Evolutionary conservation across 2,113 vertebrate genomes (phyloP), one percentile per base, ranked within the genome.

Genomic region (Phodopus roborovskii): DNA sequence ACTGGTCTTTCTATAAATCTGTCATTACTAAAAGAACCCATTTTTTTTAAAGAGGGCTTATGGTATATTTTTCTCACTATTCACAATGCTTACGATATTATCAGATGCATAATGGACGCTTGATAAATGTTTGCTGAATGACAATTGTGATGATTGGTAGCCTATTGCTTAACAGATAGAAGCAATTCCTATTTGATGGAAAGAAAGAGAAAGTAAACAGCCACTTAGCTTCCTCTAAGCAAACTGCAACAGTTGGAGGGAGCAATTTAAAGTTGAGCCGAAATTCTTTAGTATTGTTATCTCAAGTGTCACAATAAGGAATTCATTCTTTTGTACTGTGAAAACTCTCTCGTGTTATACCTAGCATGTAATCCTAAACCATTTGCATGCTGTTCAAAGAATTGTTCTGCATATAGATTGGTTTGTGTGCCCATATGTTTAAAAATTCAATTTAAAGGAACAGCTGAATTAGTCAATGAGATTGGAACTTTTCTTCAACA

Each of bases 341-440:
- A 96, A 97, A 98, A 98, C 39, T 94, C 93, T 92, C 92, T 98
- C 96, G 66, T 97, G 97, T 98, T 97, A 98, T 98, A 93, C 95
- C 94, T 98, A 97, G 95, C 97, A 96, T 98, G 96, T 96, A 98
- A 98, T 98, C 96, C 95, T 96, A 98, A 97, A 97, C 96, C 93
- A 88, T 97, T 97, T 77, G 1, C 97, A 97, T 97, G 95, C 96
- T 98, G 97, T 88, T 98, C 97, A 97, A 97, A 95, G 96, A 88
- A 97, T 74, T 97, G 77, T 96, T 98, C 95, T 98, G 96, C 93
- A 90, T 90, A 90, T 96, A 95, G 77, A 96, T 95, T 96, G 94
- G 70, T 96, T 98, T 98, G 0, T 96, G 93, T 96, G 95, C 94
- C 97, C 96, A 96, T 98, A 98, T 98, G 97, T 92, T 98, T 96